These are phyloP conservation scores for Trachemys scripta DNA, from an alignment of 2,113 vertebrate genomes.

Conservation along the genomic window DNA sequence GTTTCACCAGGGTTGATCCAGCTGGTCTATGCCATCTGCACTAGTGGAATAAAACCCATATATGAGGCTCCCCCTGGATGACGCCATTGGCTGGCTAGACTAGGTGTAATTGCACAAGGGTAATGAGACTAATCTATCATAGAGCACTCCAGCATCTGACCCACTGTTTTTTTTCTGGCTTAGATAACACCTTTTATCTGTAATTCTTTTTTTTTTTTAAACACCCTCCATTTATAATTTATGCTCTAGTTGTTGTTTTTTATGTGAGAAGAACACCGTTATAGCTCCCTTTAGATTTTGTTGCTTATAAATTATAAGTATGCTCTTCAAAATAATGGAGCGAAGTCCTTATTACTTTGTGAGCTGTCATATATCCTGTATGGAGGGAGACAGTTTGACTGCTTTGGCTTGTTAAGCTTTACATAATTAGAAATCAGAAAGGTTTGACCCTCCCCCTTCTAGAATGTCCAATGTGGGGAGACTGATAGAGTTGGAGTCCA, in stretches of 20 bases:
- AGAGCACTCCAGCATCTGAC: neutral
- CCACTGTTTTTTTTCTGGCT: neutral
- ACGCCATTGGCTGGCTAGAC: neutral
- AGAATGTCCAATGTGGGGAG: neutral
- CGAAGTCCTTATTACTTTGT: neutral
- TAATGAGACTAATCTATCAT: conserved; percentile 1
- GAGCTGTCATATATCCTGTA: conserved; percentile 46
- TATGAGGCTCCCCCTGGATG: neutral
- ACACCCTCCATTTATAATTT: conserved; percentile 18
- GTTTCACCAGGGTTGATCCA: accelerated
- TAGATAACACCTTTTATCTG: neutral
- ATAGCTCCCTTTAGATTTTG: conserved; percentile 39
- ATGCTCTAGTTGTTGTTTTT: neutral
- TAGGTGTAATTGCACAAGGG: neutral
- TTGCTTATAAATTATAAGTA: conserved; percentile 55
- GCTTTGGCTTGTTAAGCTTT: neutral
- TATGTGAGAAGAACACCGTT: conserved; percentile 43
- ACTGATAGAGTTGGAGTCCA: accelerated
- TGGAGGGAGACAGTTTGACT: conserved; percentile 49
- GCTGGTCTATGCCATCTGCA: accelerated
- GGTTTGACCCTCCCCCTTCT: conserved; percentile 15
- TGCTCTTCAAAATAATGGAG: conserved; percentile 38
- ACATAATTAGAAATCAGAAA: conserved; percentile 25
- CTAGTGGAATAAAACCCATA: neutral
- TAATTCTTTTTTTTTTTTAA: conserved; percentile 12